A percentile compares a stretch with the other conserved stretches of the same genome.
These are phyloP conservation scores for Talpa occidentalis DNA, from an alignment of 2,113 vertebrate genomes.

Conservation along the genomic window DNA sequence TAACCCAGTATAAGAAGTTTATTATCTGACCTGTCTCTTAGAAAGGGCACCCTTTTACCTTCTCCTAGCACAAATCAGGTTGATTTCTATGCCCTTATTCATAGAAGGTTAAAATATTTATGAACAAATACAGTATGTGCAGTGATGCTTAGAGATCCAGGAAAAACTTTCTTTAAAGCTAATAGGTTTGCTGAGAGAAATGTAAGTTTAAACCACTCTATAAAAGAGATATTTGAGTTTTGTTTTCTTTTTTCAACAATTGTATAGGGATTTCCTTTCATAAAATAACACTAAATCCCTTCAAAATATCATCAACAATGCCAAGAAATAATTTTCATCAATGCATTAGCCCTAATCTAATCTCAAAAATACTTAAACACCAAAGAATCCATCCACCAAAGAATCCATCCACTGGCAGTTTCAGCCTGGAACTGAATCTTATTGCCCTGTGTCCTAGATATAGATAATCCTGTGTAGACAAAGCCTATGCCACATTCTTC, in stretches of 20 bases:
- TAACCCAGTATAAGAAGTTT: not conserved
- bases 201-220: not conserved
- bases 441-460: not conserved
- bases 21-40: not conserved
- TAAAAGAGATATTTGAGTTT: not conserved
- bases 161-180: not conserved
- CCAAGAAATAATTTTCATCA: not conserved
- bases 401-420: not conserved
- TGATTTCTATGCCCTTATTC: not conserved
- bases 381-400: not conserved
- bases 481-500: not conserved
- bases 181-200: not conserved
- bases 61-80: not conserved
- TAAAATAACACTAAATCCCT: conserved; percentile 23
- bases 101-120: not conserved
- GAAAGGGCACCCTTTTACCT: not conserved
- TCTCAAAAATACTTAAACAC: not conserved
- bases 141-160: not conserved
- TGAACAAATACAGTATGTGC: not conserved
- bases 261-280: not conserved
- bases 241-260: not conserved
- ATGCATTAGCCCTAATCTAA: not conserved
- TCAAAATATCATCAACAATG: conserved; percentile 2
- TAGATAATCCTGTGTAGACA: not conserved
- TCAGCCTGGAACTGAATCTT: not conserved